Conservation (phyloP, 64 coral and sea anemone species). For the Montipora cactus region DNA sequence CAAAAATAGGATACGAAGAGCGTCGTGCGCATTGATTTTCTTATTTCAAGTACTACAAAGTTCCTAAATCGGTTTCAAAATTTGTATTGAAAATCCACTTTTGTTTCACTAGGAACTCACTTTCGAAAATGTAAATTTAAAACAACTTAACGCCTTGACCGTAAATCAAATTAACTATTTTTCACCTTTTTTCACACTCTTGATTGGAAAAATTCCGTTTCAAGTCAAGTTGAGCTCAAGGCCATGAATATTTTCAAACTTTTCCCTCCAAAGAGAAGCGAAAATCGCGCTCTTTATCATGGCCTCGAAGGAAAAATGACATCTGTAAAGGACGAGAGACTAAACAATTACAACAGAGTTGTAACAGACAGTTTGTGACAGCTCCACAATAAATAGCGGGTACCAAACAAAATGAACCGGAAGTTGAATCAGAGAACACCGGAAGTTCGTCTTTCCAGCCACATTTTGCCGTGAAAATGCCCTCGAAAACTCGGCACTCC, state of each 20-base stretch:
- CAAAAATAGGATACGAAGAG: no score
- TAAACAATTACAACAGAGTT: conserved; percentile 1
- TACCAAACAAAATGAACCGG: conserved; percentile 45
- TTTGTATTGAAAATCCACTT: neutral
- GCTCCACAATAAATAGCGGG: neutral
- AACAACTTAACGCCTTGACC: no score
- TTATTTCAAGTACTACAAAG: no score
- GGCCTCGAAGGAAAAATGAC: neutral
- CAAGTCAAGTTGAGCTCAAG: no score
- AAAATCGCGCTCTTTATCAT: neutral
- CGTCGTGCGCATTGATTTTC: no score
- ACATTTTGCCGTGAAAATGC: neutral
- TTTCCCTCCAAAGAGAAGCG: neutral
- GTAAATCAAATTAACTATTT: no score
- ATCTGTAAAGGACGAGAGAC: neutral
- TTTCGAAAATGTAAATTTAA: no score
- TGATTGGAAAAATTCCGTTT: no score
- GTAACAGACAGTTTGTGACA: neutral
- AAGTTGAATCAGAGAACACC: neutral
- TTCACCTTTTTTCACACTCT: no score
- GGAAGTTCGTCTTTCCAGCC: neutral
- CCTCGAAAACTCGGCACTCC: neutral
- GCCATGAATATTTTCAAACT: no score
- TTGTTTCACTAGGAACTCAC: no score
- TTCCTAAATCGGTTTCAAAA: no score